Evolutionary conservation across 2,113 vertebrate genomes (phyloP), one percentile per base, ranked within the genome.

Genomic region (Eulacestoma nigropectus): DNA sequence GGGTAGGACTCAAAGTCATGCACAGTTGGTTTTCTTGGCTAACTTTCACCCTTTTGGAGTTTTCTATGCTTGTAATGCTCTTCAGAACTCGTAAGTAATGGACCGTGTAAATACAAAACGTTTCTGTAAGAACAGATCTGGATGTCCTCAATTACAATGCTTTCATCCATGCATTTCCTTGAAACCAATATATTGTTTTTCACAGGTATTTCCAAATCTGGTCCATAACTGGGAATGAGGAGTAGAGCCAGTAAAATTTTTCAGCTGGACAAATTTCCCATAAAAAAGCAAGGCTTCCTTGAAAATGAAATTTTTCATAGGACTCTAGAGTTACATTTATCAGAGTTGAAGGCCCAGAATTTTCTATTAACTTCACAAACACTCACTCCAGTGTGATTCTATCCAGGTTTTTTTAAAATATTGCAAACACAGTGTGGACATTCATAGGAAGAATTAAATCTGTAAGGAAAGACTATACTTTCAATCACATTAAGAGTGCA

Each of bases 291-390:
- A 80, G 56, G 68, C 69, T 95, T 96, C 87, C 89, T 94, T 91
- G 84, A 91, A 97, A 96, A 96, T 94, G 82, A 97, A 95, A 67
- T 82, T 89, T 96, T 96, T 96, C 93, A 96, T 96, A 96, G 94
- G 70, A 91, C 95, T 96, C 94, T 50, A 23, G 96, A 96, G 95
- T 70, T 94, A 74, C 74, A 91, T 94, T 94, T 93, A 69, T 95
- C 94, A 93, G 87, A 94, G 84, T 47, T 73, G 67, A 96, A 95
- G 92, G 84, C 33, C 42, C 75, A 77, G 90, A 87, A 83, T 94
- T 91, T 89, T 91, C 87, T 96, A 83, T 97, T 96, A 96, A 94
- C 79, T 91, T 95, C 57, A 63, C 75, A 70, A 96, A 69, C 81
- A 69, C 79, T 93, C 95, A 84, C 59, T 90, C 89, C 59, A 81